Conservation (phyloP, 2,888 invertebrate genomes). For the Drosophila recens region DNA sequence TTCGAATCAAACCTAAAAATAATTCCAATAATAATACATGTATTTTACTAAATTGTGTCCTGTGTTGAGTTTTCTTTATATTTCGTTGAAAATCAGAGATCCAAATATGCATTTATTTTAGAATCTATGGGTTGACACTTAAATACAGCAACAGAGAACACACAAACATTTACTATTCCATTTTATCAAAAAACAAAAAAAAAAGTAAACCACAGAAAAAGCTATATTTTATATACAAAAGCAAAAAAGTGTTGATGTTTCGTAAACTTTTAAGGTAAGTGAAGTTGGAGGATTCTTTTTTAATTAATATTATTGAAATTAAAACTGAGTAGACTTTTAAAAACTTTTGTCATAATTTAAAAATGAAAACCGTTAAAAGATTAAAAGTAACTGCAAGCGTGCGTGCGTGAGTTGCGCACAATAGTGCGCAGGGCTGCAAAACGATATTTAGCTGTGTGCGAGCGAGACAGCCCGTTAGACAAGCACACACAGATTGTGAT, state of each 20-base stretch:
- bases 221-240: constrained; percentile 14
- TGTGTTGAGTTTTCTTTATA: constrained; percentile 1
- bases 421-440: constrained; percentile 48
- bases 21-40: constrained; percentile 73
- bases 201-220: constrained; percentile 14
- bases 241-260: constrained; percentile 27
- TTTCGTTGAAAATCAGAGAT: neutral
- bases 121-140: neutral
- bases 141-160: constrained; percentile 3
- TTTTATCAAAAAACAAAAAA: neutral
- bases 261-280: constrained; percentile 42
- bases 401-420: neutral
- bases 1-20: constrained; percentile 77
- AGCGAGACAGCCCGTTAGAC: too few relatives aligned
- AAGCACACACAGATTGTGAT: too few relatives aligned
- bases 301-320: too few relatives aligned
- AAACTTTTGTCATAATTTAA: too few relatives aligned
- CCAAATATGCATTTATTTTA: neutral
- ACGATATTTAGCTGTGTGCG: neutral
- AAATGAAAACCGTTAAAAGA: too few relatives aligned
- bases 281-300: neutral
- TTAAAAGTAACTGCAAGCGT: too few relatives aligned
- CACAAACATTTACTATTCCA: constrained; percentile 13
- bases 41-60: constrained; percentile 58
- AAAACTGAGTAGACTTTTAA: too few relatives aligned